Conservation (phyloP, 2,797 vertebrate species). For the Mormyrops boulengeri region DNA sequence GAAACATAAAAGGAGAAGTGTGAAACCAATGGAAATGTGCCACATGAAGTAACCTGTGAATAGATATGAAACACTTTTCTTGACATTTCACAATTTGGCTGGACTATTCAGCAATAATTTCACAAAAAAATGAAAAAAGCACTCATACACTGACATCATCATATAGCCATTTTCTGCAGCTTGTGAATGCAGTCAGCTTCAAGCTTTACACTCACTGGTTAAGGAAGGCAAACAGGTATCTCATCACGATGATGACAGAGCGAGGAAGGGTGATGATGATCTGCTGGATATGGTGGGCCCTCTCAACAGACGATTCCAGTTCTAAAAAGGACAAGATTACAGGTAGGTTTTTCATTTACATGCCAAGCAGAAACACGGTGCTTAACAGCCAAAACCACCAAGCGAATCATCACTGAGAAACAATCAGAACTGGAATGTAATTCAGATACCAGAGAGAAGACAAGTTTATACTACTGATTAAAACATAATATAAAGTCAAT, state of each 20-base stretch:
- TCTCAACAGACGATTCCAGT: slow-evolving; percentile 76
- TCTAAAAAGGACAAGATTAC: slow-evolving; percentile 61
- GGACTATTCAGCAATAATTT: not conserved
- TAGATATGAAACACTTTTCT: not conserved
- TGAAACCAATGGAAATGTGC: not conserved
- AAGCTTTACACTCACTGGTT: slow-evolving; percentile 79
- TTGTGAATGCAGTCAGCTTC: not conserved
- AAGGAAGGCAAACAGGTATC: slow-evolving; percentile 97
- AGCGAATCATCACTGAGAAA: not conserved
- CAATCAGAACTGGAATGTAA: not conserved
- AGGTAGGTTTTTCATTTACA: not conserved
- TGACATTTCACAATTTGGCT: not conserved
- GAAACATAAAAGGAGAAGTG: slow-evolving; percentile 6
- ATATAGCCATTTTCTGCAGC: not conserved
- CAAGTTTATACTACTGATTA: not conserved
- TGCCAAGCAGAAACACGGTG: too few relatives aligned
- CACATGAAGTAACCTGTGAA: not conserved
- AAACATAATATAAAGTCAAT: not conserved
- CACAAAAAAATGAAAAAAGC: not conserved
- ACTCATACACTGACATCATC: not conserved
- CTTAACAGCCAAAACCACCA: not conserved
- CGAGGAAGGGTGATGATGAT: slow-evolving; percentile 82
- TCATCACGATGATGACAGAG: slow-evolving; percentile 89
- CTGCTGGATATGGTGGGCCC: slow-evolving; percentile 90
- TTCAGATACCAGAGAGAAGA: not conserved